Base-by-base conservation (phyloP, 2,888 invertebrate genomes). In the Meliscaeva auricollis region DNA sequence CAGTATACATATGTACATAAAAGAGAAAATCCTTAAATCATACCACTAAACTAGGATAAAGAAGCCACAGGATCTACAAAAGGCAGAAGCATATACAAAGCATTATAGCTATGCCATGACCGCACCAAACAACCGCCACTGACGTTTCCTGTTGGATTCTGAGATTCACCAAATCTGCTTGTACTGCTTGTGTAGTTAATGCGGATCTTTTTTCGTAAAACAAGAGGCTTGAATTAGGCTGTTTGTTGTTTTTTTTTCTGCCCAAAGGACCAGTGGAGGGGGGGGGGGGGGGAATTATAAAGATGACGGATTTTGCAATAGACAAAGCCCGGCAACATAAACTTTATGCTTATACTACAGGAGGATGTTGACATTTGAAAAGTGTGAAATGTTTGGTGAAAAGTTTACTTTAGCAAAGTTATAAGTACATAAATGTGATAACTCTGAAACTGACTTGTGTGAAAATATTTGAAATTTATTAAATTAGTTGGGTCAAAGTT, bases 1-100 rank as follows among this genome's bases (percentile, higher is more conserved):
- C 32, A 56, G 17, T 11, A 4, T 58, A 38, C 15, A 35, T 13
- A 20, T 17, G 17, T n/a, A 58, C 38, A 38, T n/a, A 58, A 54
- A 52, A 41, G 62, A 62, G 69, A 20, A 83, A 84, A 84, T 79
- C 83, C 83, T 74, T 75, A 79, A 79, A 84, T 84, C 83, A 75
- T 84, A 74, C 73, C 70, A 74, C 74, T 75, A 50, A 66, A 66
- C 66, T 50, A 50, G 48, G 56, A 66, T 50, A 58, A 44, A 58
- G 56, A 66, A 79, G 69, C 83, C 83, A 70, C 75, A 79, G 74
- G 50, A 79, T 79, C 44, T 58, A 66, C 79, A 75, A 84, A 50
- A 83, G 78, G 78, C 83, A 78, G 54, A 83, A 83, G 75, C 79
- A 70, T 74, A 8, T 35, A 35, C 2, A 8, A 8, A 66, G 83